Base-by-base conservation (phyloP, 2,888 invertebrate species). In the Drosophila kuntzei region DNA sequence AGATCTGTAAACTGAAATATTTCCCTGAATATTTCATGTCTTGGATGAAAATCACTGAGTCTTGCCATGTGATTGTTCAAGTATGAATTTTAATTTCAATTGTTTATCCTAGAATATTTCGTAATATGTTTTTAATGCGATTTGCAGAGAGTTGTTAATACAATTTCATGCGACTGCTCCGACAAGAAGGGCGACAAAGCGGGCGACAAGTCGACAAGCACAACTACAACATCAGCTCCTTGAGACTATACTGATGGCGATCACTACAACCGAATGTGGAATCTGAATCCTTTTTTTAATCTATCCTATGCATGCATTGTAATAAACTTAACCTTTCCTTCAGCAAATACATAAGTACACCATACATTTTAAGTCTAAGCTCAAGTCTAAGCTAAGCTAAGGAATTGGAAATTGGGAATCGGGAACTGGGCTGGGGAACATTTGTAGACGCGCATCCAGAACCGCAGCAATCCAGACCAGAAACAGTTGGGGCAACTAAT, bases 401-500 rank as follows among this genome's bases (percentile, higher is more conserved):
- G n/a, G 8, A 54, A 18, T 12, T 32, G 53, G 22, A 18, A 64
- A 37, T 2, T 2, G 25, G 16, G 16, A 37, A 9, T 0, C 9
- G 37, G 27, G 29, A 29, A 20, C 29, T 32, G 41, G 67, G 34
- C 43, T 50, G 53, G 74, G 25, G 37, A 69, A 73, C 32, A 50
- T 55, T 68, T 58, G 59, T 43, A 68, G 46, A 46, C 74, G 43
- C 39, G 32, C 67, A 66, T 46, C 37, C 37, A 37, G 62, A 62
- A 71, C 71, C 76, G 64, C 71, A 50, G 53, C 53, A 50, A 47
- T 50, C 57, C 43, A 50, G 64, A 49, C 64, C 62, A 50, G 44
- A 75, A 75, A 51, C 62, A 47, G 61, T 78, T 78, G 54, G 75
- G 79, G 75, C 71, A 89, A 87, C 89, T 85, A 85, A 85, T 85